Conservation (phyloP, 2,888 invertebrate species). For the Nemapogon koenigi region DNA sequence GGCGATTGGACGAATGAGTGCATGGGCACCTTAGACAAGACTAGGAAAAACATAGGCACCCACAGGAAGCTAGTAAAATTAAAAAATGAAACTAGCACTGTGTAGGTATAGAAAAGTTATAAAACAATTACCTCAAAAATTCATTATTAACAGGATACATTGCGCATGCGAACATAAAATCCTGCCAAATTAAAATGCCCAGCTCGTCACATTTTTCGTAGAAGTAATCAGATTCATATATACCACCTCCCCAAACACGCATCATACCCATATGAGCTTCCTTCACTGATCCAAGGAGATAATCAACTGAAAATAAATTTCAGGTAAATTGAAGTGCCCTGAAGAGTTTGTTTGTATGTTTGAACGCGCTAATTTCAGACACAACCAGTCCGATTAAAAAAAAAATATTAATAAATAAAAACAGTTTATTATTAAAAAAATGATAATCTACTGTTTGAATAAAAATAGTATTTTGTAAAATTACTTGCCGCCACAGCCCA, state of each 20-base stretch:
- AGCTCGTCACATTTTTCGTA: conserved; percentile 86
- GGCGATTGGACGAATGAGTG: too few species aligned
- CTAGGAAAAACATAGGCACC: too few species aligned
- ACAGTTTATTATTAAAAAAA: too few species aligned
- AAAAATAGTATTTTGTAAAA: too few species aligned
- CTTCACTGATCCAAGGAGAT: conserved; percentile 72
- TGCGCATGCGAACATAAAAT: conserved; percentile 95
- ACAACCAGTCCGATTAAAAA: neutral
- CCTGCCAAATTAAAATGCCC: conserved; percentile 97
- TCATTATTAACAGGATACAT: conserved; percentile 84
- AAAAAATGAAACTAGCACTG: too few species aligned
- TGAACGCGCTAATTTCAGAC: neutral
- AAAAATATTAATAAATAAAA: neutral
- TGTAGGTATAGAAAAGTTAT: neutral
- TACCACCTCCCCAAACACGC: conserved; percentile 98
- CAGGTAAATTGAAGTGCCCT: neutral
- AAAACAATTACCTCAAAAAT: conserved; percentile 68
- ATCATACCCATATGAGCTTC: conserved; percentile 90
- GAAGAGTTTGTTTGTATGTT: neutral
- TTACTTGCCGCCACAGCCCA: too few species aligned
- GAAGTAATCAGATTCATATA: conserved; percentile 91
- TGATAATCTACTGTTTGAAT: too few species aligned
- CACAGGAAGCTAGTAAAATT: too few species aligned
- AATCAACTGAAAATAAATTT: conserved; percentile 42
- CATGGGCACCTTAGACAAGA: too few species aligned